Conservation (phyloP, 2,888 invertebrate species). For the Electrophaes corylata region DNA sequence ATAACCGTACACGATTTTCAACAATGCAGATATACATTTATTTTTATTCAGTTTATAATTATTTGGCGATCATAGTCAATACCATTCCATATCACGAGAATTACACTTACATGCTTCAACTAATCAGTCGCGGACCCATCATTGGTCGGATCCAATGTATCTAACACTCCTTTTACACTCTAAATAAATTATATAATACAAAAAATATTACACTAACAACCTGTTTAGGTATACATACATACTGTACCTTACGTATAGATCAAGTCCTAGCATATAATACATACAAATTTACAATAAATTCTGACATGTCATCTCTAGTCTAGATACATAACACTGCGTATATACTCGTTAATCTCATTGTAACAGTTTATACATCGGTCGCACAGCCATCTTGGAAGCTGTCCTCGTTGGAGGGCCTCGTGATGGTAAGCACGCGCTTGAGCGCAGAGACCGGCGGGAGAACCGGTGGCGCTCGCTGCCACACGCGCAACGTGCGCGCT, state of each 20-base stretch:
- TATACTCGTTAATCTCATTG: conserved; percentile 26
- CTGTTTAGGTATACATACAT: conserved; percentile 65
- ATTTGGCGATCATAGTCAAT: conserved; percentile 82
- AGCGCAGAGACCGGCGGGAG: conserved; percentile 93
- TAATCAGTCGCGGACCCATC: conserved; percentile 82
- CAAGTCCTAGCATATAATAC: conserved; percentile 58
- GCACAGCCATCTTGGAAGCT: conserved; percentile 97
- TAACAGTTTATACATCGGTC: conserved; percentile 90
- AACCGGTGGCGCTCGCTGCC: conserved; percentile 94
- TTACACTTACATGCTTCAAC: conserved; percentile 80
- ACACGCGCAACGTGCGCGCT: conserved; percentile 92
- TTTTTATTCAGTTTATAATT: conserved; percentile 67
- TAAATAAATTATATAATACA: conserved; percentile 84
- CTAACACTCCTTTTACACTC: conserved; percentile 74
- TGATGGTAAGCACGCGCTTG: conserved; percentile 92
- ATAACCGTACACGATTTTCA: conserved; percentile 71
- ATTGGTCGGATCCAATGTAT: conserved; percentile 72
- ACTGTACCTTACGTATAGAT: conserved; percentile 67
- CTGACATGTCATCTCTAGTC: conserved; percentile 57
- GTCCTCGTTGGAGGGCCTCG: conserved; percentile 94
- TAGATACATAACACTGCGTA: conserved; percentile 56
- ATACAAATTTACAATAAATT: conserved; percentile 62
- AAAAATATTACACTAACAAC: conserved; percentile 79
- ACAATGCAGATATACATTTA: conserved; percentile 66
- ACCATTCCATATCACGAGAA: conserved; percentile 79